Percentiles rank a stretch among this genome's conserved stretches.
These are phyloP conservation scores for Amblyjoppa proteus DNA, from an alignment of 2,888 invertebrate genomes.

Conservation along the genomic window DNA sequence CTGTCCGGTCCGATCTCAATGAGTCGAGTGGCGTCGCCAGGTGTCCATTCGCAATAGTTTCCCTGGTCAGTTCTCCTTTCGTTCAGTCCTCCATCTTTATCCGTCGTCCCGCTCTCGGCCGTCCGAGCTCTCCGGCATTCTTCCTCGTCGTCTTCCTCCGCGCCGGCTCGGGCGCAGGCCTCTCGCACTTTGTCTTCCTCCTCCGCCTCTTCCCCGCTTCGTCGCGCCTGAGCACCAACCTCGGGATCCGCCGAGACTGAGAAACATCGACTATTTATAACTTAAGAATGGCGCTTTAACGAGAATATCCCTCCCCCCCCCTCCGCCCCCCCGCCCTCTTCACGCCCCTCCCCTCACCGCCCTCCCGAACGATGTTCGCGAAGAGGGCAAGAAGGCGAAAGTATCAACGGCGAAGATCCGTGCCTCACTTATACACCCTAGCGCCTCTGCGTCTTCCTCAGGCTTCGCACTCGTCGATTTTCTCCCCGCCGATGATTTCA, in stretches of 20 bases:
- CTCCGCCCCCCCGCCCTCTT: too few species aligned
- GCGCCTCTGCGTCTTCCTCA: slow-evolving; percentile 23
- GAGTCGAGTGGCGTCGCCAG: slow-evolving; percentile 82
- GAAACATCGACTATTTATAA: slow-evolving; percentile 77
- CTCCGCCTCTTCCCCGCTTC: slow-evolving; percentile 17
- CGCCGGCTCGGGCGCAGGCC: slow-evolving; percentile 19
- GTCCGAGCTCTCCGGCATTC: neutral
- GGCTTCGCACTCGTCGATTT: slow-evolving; percentile 35
- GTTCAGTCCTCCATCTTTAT: slow-evolving; percentile 33
- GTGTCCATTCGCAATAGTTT: slow-evolving; percentile 71
- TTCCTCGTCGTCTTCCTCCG: slow-evolving; percentile 13
- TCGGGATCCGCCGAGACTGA: slow-evolving; percentile 11
- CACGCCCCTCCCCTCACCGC: too few species aligned
- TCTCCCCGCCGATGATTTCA: slow-evolving; percentile 24
- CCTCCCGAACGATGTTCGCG: slow-evolving; percentile 64
- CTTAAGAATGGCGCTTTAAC: slow-evolving; percentile 79
- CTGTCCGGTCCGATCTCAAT: slow-evolving; percentile 78
- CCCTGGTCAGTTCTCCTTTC: slow-evolving; percentile 59
- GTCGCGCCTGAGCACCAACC: slow-evolving; percentile 7
- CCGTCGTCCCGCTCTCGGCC: neutral
- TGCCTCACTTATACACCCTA: neutral
- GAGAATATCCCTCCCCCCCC: slow-evolving; percentile 67
- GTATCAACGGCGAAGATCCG: slow-evolving; percentile 57
- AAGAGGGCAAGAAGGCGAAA: slow-evolving; percentile 47
- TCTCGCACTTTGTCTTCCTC: slow-evolving; percentile 50